A percentile compares a stretch with the other conserved stretches of the same genome.
These are phyloP conservation scores for Calliopum simillimum DNA, from an alignment of 2,888 invertebrate species.

Conservation along the genomic window DNA sequence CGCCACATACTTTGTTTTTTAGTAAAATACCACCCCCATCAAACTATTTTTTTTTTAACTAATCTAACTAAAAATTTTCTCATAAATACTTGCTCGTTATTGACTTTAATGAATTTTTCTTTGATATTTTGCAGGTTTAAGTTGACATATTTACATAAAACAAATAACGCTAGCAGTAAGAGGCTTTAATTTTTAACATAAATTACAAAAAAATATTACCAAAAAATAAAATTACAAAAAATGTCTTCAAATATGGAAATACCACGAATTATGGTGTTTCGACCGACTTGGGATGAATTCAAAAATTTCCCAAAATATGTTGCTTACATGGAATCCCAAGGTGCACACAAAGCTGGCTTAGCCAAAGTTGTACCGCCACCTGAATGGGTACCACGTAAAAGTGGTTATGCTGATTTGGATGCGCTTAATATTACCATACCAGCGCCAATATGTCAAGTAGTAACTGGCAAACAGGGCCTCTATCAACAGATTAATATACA, in stretches of 20 bases:
- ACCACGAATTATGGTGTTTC: conserved; percentile 73
- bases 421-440: conserved; percentile 88
- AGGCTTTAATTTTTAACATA: too few relatives aligned
- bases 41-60: too few relatives aligned
- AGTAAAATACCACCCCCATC: too few relatives aligned
- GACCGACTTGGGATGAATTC: conserved; percentile 97
- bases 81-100: too few relatives aligned
- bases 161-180: too few relatives aligned
- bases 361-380: conserved; percentile 97
- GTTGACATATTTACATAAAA: too few relatives aligned
- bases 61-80: too few relatives aligned
- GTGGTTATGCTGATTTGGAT: conserved; percentile 85
- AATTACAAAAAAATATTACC: too few relatives aligned
- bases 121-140: too few relatives aligned
- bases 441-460: conserved; percentile 94
- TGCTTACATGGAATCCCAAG: conserved; percentile 90
- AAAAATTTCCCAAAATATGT: conserved; percentile 93
- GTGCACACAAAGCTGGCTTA: conserved; percentile 94
- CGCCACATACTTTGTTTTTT: too few relatives aligned
- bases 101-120: too few relatives aligned
- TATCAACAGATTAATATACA: conserved; percentile 98
- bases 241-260: conserved; percentile 53
- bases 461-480: conserved; percentile 94
- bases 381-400: conserved; percentile 92
- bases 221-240: conserved; percentile 12